A percentile compares a stretch with the other conserved stretches of the same genome.
Evolutionary conservation across 2,888 invertebrate species (phyloP).

Genomic region (Pilophorus perplexus): DNA sequence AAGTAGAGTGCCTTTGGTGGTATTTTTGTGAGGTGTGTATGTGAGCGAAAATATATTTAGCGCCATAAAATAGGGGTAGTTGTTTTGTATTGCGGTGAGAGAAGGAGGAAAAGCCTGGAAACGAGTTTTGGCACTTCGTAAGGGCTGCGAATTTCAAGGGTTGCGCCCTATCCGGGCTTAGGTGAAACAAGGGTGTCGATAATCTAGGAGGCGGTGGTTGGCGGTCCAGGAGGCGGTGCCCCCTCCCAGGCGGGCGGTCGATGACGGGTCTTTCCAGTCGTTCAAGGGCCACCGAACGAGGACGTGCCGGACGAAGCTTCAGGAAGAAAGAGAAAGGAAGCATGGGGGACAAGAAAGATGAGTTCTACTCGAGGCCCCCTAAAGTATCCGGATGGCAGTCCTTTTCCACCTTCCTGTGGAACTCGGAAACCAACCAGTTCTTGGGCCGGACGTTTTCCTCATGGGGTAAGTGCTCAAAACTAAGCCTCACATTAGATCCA

Average conservation of each 20-base stretch:
- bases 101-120: too few relatives aligned
- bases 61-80: too few relatives aligned
- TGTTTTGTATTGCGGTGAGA: too few relatives aligned
- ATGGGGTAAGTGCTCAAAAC: conserved; percentile 76
- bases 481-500: not conserved
- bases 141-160: not conserved
- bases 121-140: too few relatives aligned
- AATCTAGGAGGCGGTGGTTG: conserved; percentile 31
- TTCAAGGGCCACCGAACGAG: conserved; percentile 36
- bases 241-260: conserved; percentile 18
- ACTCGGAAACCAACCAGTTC: conserved; percentile 87
- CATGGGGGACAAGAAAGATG: conserved; percentile 54
- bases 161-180: not conserved
- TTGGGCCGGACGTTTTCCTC: conserved; percentile 87
- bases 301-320: conserved; percentile 32
- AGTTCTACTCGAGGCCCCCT: conserved; percentile 71
- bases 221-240: conserved; percentile 11
- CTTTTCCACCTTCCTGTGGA: conserved; percentile 82
- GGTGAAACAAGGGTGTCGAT: too few relatives aligned
- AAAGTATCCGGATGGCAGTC: conserved; percentile 82
- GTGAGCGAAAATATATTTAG: too few relatives aligned
- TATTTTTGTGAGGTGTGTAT: too few relatives aligned
- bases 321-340: conserved; percentile 4
- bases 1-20: too few relatives aligned
- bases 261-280: conserved; percentile 35